Evolutionary conservation across 2,113 vertebrate genomes (phyloP), one percentile per base, ranked within the genome.

Genomic region (Aptenodytes patagonicus): DNA sequence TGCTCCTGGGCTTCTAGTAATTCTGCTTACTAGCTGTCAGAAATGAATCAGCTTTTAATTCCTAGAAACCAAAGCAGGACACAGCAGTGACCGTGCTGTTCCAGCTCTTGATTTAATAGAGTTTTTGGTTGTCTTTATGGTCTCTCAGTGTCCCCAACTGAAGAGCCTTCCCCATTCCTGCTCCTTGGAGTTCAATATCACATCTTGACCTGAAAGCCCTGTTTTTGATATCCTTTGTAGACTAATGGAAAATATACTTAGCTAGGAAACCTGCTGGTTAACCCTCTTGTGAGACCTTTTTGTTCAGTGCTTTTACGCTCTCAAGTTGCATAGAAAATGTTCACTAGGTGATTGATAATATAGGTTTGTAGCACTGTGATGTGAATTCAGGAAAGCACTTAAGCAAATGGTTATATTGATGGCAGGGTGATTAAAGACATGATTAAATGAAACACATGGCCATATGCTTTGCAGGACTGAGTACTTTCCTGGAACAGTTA

Each of bases 321-420:
- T 54, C 71, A 15, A n/a, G 68, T 19, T 22, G 70, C 73, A 18
- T 47, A 77, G 79, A n/a, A 25, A 78, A 60, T 9, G 14, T 62
- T 91, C 65, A 24, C 61, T 5, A 25, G 65, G 49, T 93, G 84
- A 91, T 87, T 66, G 77, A 75, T 70, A 38, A 21, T 42, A 13
- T 6, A 25, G 55, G 24, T 16, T 55, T 31, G 81, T 13, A 38
- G 83, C 70, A 34, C 44, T 0, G 0, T 54, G 61, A 52, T 0
- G 0, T 54, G 61, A 52, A 7, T 13, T 32, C 87, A 85, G 84
- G 66, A 61, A 94, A 69, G 84, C 84, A 87, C 93, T 94, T 93
- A 82, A 61, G 69, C 36, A 94, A 94, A 95, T 77, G 62, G 70
- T 61, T 91, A 32, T 87, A 83, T 94, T 68, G 93, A 61, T 79